Conservation (phyloP, 2,888 invertebrate species). For the Drosophila meridiana region DNA sequence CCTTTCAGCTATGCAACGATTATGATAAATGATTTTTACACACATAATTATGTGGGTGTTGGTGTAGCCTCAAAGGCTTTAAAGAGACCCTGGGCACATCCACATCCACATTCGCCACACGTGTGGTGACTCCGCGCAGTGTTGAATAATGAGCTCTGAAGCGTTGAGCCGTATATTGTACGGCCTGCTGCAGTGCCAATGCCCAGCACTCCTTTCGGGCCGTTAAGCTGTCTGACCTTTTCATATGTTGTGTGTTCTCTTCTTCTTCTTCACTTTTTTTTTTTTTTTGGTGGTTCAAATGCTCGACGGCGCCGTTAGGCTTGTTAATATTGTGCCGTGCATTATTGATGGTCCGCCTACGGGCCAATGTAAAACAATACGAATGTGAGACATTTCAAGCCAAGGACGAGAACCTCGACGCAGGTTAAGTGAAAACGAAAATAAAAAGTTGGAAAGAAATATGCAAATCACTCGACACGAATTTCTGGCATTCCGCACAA, state of each 20-base stretch:
- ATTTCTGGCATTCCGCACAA: slow-evolving; percentile 38
- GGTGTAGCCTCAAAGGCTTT: slow-evolving; percentile 27
- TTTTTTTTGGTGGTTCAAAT: slow-evolving; percentile 21
- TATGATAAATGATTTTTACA: slow-evolving; percentile 55
- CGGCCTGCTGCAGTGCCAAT: slow-evolving; percentile 1
- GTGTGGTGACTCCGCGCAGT: slow-evolving; percentile 8
- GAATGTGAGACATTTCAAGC: slow-evolving; percentile 17
- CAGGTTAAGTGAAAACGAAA: slow-evolving; percentile 13
- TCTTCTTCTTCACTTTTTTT: not conserved
- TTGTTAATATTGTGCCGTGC: slow-evolving; percentile 52
- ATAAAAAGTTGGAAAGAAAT: slow-evolving; percentile 26
- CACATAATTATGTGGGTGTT: slow-evolving; percentile 5
- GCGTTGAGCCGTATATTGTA: slow-evolving; percentile 20
- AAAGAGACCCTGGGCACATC: slow-evolving; percentile 20
- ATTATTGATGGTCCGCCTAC: slow-evolving; percentile 39
- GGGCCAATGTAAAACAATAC: slow-evolving; percentile 25
- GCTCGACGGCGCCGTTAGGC: slow-evolving; percentile 44
- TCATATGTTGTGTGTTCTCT: slow-evolving; percentile 4
- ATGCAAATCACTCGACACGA: slow-evolving; percentile 66
- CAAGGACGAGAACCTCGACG: slow-evolving; percentile 18
- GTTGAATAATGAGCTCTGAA: slow-evolving; percentile 56
- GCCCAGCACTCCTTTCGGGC: slow-evolving; percentile 18
- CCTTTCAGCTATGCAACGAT: slow-evolving; percentile 5
- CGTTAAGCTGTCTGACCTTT: slow-evolving; percentile 54
- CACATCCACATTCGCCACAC: slow-evolving; percentile 15